A percentile compares a stretch with the other conserved stretches of the same genome.
Evolutionary conservation across 2,113 vertebrate genomes (phyloP).

Genomic region (Dicerorhinus sumatrensis): DNA sequence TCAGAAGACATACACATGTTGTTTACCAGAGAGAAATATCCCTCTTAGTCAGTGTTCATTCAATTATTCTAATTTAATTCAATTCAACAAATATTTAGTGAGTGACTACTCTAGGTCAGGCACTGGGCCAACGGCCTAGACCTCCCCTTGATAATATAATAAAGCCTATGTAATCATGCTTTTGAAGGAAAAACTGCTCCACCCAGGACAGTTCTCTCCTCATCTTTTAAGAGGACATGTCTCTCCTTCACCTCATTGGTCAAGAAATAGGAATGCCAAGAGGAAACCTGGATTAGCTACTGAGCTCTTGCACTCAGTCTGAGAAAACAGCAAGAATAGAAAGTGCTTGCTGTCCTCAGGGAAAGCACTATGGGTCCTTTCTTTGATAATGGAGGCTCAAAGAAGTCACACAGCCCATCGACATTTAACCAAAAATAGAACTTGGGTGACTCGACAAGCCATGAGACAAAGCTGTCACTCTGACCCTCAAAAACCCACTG

Average conservation of each 20-base stretch:
- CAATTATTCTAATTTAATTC: conserved; percentile 65
- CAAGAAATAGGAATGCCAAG: not conserved
- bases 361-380: not conserved
- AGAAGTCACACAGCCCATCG: not conserved
- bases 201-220: not conserved
- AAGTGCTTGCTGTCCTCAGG: not conserved
- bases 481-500: not conserved
- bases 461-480: conserved; percentile 28
- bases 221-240: not conserved
- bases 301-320: not conserved
- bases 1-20: not conserved
- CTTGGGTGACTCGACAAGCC: not conserved
- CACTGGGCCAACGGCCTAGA: not conserved
- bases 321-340: not conserved
- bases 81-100: conserved; percentile 66
- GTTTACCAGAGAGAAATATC: conserved; percentile 51
- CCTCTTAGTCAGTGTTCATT: conserved; percentile 34
- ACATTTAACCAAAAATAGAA: not conserved
- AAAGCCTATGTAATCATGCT: not conserved
- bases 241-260: not conserved
- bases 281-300: not conserved
- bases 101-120: not conserved
- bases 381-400: not conserved
- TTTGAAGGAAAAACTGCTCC: not conserved
- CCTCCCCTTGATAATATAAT: not conserved